These are phyloP conservation scores for Dasyprocta punctata DNA, from an alignment of 2,113 vertebrate genomes.

Conservation along the genomic window DNA sequence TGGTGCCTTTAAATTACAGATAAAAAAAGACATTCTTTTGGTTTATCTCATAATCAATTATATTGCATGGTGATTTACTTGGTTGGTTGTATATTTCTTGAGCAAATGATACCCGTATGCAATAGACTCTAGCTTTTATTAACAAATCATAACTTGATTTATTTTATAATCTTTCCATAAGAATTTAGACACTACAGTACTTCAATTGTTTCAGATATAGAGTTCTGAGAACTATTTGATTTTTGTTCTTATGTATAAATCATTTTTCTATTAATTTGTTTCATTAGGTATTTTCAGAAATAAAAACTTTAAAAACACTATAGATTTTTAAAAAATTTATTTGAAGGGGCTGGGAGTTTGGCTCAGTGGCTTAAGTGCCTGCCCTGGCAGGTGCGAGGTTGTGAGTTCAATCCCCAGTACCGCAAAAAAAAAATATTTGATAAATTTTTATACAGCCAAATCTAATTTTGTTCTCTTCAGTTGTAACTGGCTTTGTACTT, in stretches of 20 bases:
- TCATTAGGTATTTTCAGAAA: neutral
- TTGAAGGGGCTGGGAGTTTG: no score
- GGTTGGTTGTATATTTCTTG: neutral
- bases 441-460: neutral
- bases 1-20: neutral
- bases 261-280: neutral
- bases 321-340: neutral
- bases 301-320: neutral
- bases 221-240: neutral
- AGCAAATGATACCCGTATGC: neutral
- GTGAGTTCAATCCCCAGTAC: no score
- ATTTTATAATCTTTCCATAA: slow-evolving; percentile 10
- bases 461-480: neutral
- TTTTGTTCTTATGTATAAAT: neutral
- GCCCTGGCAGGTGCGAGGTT: no score
- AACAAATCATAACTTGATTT: neutral
- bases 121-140: neutral
- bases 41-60: neutral
- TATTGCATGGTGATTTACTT: neutral
- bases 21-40: neutral
- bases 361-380: no score
- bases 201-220: neutral
- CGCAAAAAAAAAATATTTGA: no score
- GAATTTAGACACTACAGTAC: neutral
- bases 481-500: neutral